phyloP scores from a whole-genome alignment of 64 coral and sea anemone species.

The Montipora capricornis region DNA sequence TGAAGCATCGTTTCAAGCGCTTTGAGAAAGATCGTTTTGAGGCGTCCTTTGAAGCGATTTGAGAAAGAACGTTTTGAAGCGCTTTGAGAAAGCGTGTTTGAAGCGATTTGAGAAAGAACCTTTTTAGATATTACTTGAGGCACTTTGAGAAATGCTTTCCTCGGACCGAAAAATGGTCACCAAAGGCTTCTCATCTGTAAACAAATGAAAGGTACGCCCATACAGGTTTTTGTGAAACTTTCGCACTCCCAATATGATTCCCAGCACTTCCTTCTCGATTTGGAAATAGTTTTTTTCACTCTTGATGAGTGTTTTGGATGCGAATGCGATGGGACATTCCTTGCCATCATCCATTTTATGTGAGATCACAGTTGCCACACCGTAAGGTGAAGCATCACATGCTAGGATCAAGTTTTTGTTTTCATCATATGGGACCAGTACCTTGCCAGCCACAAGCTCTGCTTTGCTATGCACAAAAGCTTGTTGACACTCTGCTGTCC shows the following conservation, averaged over 20 bases:
- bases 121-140: too few relatives aligned
- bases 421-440: constrained; percentile 22
- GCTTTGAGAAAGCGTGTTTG: too few relatives aligned
- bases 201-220: constrained; percentile 28
- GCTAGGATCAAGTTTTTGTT: background rate
- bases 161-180: constrained; percentile 58
- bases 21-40: too few relatives aligned
- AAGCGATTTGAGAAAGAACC: too few relatives aligned
- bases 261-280: background rate
- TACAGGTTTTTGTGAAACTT: constrained; percentile 68
- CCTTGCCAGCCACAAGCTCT: background rate
- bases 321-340: background rate
- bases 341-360: background rate
- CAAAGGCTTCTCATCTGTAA: constrained; percentile 59
- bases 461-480: background rate
- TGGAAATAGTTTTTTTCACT: background rate
- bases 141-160: constrained; percentile 4
- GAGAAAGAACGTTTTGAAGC: too few relatives aligned
- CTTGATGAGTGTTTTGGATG: background rate
- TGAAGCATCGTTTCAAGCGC: too few relatives aligned
- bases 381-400: constrained; percentile 19
- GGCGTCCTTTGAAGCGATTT: too few relatives aligned
- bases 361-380: constrained; percentile 28
- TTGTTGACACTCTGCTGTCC: background rate
- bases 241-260: constrained; percentile 36